Evolutionary conservation across 2,888 invertebrate species (phyloP).

Genomic region (Eulithis testata): DNA sequence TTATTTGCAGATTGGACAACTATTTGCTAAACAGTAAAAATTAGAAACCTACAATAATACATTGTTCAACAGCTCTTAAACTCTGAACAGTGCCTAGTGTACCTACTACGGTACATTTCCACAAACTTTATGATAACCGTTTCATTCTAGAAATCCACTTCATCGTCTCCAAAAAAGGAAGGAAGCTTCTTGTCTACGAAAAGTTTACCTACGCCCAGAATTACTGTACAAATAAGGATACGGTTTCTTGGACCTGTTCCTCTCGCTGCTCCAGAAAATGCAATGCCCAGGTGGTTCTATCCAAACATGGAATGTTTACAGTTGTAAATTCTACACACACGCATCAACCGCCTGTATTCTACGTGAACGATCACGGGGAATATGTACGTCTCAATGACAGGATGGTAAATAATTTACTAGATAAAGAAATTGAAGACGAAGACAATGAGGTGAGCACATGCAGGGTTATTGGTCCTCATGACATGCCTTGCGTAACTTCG

Average conservation of each 20-base stretch:
- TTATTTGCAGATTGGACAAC: too few species aligned
- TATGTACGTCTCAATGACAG: conserved; percentile 56
- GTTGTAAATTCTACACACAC: conserved; percentile 60
- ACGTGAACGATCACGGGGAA: conserved; percentile 60
- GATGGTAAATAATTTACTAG: conserved; percentile 1
- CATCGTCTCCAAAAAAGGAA: conserved; percentile 70
- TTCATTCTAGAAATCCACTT: conserved; percentile 61
- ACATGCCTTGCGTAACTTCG: neutral
- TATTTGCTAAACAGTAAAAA: too few species aligned
- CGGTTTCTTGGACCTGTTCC: conserved; percentile 67
- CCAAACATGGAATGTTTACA: conserved; percentile 54
- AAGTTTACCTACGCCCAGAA: conserved; percentile 68
- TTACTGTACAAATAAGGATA: conserved; percentile 57
- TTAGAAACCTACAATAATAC: too few species aligned
- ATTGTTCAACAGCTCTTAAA: too few species aligned
- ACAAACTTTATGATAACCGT: neutral
- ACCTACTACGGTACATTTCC: too few species aligned
- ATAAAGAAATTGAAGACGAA: neutral
- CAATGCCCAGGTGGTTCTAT: conserved; percentile 61
- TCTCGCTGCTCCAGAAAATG: conserved; percentile 71
- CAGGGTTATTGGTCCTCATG: conserved; percentile 23
- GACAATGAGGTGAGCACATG: conserved; percentile 27
- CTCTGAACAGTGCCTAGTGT: too few species aligned
- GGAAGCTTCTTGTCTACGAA: conserved; percentile 64
- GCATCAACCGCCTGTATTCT: conserved; percentile 68